These are phyloP conservation scores for Turritopsis rubra DNA, from an alignment of 30 jellyfish, hydroid and myxozoan genomes.

Conservation along the genomic window DNA sequence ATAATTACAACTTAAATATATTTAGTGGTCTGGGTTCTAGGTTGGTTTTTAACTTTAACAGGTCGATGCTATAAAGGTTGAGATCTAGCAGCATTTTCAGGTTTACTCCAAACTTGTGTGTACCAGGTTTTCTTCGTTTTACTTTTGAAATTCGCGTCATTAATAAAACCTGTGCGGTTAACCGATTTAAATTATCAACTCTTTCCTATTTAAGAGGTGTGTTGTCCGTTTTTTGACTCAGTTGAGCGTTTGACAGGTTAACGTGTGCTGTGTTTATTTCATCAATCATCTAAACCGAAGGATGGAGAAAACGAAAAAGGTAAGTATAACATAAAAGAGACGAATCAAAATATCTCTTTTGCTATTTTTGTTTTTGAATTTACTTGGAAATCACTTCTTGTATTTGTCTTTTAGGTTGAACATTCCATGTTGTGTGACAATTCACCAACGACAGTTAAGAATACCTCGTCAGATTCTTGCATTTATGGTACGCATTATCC, in stretches of 20 bases:
- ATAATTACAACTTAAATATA: too few relatives aligned
- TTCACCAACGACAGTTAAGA: slow-evolving; percentile 35
- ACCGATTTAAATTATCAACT: not conserved
- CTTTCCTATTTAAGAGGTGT: not conserved
- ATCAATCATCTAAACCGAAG: not conserved
- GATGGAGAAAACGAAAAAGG: not conserved
- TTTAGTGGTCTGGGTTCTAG: too few relatives aligned
- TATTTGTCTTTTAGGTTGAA: slow-evolving; percentile 19
- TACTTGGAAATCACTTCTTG: too few relatives aligned
- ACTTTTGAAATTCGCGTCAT: not conserved
- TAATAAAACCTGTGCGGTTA: not conserved
- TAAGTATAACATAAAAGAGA: not conserved
- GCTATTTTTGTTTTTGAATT: not conserved
- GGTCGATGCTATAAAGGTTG: too few relatives aligned
- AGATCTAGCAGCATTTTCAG: too few relatives aligned
- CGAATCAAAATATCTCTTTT: not conserved
- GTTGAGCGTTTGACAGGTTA: not conserved
- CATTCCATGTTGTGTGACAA: not conserved
- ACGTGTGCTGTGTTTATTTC: too few relatives aligned
- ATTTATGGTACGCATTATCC: slow-evolving; percentile 83
- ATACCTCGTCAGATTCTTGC: slow-evolving; percentile 14
- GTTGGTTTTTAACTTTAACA: too few relatives aligned
- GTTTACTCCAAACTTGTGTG: too few relatives aligned
- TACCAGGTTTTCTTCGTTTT: too few relatives aligned
- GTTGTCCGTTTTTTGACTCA: not conserved